Evolutionary conservation across 2,888 invertebrate genomes (phyloP).

Genomic region (Pegoplata infirma): DNA sequence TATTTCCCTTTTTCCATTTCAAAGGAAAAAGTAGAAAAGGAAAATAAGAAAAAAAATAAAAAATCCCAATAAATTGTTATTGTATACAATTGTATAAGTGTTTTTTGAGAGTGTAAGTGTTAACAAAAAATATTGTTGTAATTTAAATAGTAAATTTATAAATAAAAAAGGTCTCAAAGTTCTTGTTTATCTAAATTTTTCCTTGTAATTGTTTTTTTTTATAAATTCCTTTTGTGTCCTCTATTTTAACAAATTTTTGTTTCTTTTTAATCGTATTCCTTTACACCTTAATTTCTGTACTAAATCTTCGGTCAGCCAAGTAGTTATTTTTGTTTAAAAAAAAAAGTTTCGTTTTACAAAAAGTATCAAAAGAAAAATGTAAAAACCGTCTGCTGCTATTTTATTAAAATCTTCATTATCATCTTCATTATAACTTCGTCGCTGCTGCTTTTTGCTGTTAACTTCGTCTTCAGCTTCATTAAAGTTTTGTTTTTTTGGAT

Average conservation of each 20-base stretch:
- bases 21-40: background rate
- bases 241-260: background rate
- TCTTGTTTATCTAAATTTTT: background rate
- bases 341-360: background rate
- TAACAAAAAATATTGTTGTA: background rate
- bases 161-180: background rate
- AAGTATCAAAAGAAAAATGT: background rate
- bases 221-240: background rate
- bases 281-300: no score
- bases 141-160: background rate
- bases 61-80: conserved; percentile 23
- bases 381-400: background rate
- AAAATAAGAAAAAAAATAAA: background rate
- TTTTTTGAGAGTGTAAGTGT: conserved; percentile 22
- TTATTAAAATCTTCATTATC: background rate
- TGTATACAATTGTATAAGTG: conserved; percentile 10
- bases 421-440: no score
- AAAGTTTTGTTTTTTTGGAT: background rate
- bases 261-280: background rate
- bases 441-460: conserved; percentile 1
- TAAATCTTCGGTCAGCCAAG: no score
- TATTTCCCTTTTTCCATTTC: background rate
- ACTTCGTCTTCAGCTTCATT: background rate
- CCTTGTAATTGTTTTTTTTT: background rate
- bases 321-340: background rate